phyloP scores from a whole-genome alignment of 35 echinoderm and acorn worm species.

The Eucidaris tribuloides region DNA sequence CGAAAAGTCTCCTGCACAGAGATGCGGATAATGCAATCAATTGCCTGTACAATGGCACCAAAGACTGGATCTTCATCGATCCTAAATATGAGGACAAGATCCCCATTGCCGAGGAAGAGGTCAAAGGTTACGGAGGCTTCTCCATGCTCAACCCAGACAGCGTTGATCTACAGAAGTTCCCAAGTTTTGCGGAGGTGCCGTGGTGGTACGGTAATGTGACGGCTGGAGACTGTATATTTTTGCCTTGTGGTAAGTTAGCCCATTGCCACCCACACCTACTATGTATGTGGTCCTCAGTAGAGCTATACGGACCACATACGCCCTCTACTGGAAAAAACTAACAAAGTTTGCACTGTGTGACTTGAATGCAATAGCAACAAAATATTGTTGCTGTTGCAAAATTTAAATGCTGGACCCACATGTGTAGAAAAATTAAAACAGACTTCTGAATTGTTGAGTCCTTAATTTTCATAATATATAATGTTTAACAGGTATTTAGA shows the following conservation, averaged over 20 bases:
- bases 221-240: slow-evolving; percentile 88
- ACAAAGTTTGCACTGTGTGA: too few relatives aligned
- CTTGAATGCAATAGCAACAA: too few relatives aligned
- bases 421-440: too few relatives aligned
- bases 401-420: too few relatives aligned
- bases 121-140: slow-evolving; percentile 68
- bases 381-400: too few relatives aligned
- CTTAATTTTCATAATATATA: too few relatives aligned
- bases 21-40: slow-evolving; percentile 96
- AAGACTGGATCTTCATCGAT: slow-evolving; percentile 91
- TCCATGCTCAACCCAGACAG: slow-evolving; percentile 68
- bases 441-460: too few relatives aligned
- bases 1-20: slow-evolving; percentile 79
- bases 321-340: too few relatives aligned
- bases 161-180: slow-evolving; percentile 71
- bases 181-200: slow-evolving; percentile 61
- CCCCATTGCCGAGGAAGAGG: slow-evolving; percentile 71
- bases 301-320: too few relatives aligned
- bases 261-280: too few relatives aligned
- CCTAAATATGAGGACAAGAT: slow-evolving; percentile 66
- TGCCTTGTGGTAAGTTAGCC: slow-evolving; percentile 65
- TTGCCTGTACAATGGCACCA: slow-evolving; percentile 85
- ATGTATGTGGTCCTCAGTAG: too few relatives aligned
- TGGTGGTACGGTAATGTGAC: slow-evolving; percentile 82
- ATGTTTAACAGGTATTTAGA: too few relatives aligned